phyloP scores from a whole-genome alignment of 1,140 invertebrate genomes.

The Hyles euphorbiae region DNA sequence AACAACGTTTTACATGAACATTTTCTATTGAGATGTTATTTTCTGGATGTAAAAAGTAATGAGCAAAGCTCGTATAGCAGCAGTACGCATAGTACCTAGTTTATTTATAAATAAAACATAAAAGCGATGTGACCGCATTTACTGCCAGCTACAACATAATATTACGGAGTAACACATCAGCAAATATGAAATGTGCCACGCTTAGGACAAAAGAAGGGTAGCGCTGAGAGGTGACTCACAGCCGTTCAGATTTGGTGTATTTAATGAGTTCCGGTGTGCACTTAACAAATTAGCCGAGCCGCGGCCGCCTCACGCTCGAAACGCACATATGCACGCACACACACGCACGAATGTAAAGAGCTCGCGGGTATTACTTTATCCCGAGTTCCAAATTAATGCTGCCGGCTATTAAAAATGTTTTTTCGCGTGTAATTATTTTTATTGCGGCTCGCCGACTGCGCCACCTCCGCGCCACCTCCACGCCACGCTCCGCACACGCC shows the following conservation, averaged over 20 bases:
- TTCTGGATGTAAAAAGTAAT: too few species aligned
- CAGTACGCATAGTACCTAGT: too few species aligned
- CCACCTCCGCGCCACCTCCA: background rate
- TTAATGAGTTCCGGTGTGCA: constrained; percentile 20
- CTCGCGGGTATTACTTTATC: background rate
- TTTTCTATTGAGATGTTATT: too few species aligned
- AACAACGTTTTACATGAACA: too few species aligned
- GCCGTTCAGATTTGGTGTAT: constrained; percentile 6
- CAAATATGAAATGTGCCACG: background rate
- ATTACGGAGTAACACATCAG: too few species aligned
- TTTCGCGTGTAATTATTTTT: background rate
- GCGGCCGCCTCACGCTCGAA: background rate
- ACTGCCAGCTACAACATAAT: too few species aligned
- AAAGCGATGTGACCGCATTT: too few species aligned
- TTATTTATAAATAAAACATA: too few species aligned
- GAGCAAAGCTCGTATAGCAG: too few species aligned
- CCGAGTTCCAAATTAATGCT: background rate
- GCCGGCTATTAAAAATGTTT: background rate
- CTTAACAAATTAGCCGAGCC: constrained; percentile 12
- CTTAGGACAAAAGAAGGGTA: background rate
- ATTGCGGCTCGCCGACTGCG: background rate
- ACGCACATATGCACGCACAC: background rate
- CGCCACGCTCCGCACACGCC: background rate
- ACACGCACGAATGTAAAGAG: background rate
- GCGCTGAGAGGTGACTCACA: background rate